Percentiles rank a stretch among this genome's conserved stretches.
Evolutionary conservation across 2,113 vertebrate species (phyloP).

Genomic region (Emydocephalus ijimae): DNA sequence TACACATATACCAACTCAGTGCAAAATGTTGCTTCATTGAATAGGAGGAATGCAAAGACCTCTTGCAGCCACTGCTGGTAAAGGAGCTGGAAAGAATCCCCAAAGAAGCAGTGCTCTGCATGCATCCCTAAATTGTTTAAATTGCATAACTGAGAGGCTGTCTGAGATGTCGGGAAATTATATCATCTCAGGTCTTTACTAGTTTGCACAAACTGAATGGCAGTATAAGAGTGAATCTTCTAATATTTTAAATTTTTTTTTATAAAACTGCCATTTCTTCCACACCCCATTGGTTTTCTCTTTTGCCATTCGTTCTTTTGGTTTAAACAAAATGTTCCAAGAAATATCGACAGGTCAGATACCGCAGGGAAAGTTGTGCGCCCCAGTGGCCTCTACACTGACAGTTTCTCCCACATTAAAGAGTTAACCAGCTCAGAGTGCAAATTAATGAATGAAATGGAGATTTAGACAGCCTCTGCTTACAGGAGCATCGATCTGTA

Average conservation of each 20-base stretch:
- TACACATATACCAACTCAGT: neutral
- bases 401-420: slow-evolving; percentile 81
- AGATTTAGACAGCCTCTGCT: slow-evolving; percentile 82
- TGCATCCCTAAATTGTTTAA: neutral
- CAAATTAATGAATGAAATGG: slow-evolving; percentile 84
- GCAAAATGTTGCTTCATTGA: neutral
- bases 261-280: slow-evolving; percentile 65
- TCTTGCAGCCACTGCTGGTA: neutral
- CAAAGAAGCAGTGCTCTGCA: neutral
- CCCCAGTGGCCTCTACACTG: slow-evolving; percentile 77
- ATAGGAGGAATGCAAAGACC: neutral
- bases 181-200: slow-evolving; percentile 55
- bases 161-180: slow-evolving; percentile 66
- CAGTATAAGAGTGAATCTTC: slow-evolving; percentile 61
- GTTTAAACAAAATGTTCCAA: slow-evolving; percentile 73
- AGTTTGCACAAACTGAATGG: slow-evolving; percentile 58
- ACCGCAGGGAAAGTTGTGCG: slow-evolving; percentile 67
- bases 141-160: slow-evolving; percentile 62
- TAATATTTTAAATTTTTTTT: slow-evolving; percentile 59
- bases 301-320: slow-evolving; percentile 74
- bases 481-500: slow-evolving; percentile 83
- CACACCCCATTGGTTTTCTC: slow-evolving; percentile 66
- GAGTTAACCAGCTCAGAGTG: slow-evolving; percentile 78
- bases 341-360: slow-evolving; percentile 79
- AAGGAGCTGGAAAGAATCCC: neutral